Evolutionary conservation across 2,113 vertebrate genomes (phyloP).

Genomic region (Anser brachyrhynchus): DNA sequence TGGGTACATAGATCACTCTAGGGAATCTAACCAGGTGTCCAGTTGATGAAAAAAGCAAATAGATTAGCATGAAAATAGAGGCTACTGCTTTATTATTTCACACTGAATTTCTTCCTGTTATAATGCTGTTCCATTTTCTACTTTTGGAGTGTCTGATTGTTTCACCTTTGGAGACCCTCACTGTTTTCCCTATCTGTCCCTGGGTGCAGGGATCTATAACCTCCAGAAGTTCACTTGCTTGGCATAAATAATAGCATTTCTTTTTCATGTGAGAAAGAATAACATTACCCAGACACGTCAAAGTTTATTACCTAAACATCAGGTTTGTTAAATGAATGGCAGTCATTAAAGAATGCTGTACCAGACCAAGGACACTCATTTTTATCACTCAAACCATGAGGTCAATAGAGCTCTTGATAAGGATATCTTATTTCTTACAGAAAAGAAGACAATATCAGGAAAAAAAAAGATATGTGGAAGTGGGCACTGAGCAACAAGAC

Average conservation of each 20-base stretch:
- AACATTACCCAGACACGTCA: conserved; percentile 26
- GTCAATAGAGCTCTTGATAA: conserved; percentile 1
- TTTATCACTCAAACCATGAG: neutral
- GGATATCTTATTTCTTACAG: conserved; percentile 14
- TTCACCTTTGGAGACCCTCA: neutral
- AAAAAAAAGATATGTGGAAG: conserved; percentile 8
- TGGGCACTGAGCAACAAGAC: conserved; percentile 43
- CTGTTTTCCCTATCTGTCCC: neutral
- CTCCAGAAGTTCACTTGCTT: neutral
- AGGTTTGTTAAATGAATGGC: conserved; percentile 43
- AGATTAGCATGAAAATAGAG: neutral
- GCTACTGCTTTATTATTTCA: neutral
- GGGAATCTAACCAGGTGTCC: neutral
- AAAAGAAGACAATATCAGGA: conserved; percentile 14
- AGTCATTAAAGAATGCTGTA: conserved; percentile 23
- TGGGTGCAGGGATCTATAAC: neutral
- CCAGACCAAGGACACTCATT: conserved; percentile 8
- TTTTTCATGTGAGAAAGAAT: conserved; percentile 34
- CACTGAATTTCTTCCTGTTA: neutral
- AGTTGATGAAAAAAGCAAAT: neutral
- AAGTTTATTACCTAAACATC: conserved; percentile 45
- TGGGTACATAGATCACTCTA: neutral
- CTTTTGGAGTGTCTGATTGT: neutral
- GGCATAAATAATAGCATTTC: conserved; percentile 27
- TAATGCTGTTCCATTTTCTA: neutral